Conservation (phyloP, 2,888 invertebrate species). For the Eristalis arbustorum region DNA sequence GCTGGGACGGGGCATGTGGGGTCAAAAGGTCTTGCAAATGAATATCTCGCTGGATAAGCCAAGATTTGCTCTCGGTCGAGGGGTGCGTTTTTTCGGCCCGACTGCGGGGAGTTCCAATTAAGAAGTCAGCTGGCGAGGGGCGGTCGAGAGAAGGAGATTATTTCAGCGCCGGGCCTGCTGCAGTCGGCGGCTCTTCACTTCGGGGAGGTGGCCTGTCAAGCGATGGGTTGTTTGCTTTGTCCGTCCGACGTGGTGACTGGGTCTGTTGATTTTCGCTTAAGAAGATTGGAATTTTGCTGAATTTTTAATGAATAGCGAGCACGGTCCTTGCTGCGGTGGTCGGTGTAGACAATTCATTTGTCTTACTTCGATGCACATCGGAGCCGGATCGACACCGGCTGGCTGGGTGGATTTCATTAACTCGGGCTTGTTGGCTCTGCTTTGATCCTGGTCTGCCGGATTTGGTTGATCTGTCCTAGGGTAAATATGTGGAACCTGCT, state of each 20-base stretch:
- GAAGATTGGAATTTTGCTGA: conserved; percentile 57
- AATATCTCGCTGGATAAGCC: conserved; percentile 62
- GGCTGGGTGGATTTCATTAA: conserved; percentile 33
- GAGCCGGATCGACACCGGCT: not conserved
- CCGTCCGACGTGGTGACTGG: conserved; percentile 7
- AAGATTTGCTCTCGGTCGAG: conserved; percentile 50
- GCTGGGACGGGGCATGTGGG: conserved; percentile 10
- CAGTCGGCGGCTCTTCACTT: conserved; percentile 1
- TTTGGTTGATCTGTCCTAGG: not conserved
- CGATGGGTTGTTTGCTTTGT: conserved; percentile 6
- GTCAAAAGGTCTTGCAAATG: conserved; percentile 58
- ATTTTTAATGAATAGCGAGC: conserved; percentile 28
- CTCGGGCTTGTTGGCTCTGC: conserved; percentile 21
- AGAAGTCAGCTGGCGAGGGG: conserved; percentile 45
- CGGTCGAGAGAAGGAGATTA: conserved; percentile 13
- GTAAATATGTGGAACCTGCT: not conserved
- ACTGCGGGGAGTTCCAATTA: conserved; percentile 33
- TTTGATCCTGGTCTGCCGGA: conserved; percentile 26
- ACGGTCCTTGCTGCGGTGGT: not conserved
- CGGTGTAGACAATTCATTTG: conserved; percentile 4
- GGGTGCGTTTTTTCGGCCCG: not conserved
- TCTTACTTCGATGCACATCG: not conserved
- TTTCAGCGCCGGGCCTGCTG: conserved; percentile 23
- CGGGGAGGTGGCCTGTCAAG: not conserved
- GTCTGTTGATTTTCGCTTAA: conserved; percentile 62